Base-by-base conservation (phyloP, 2,797 vertebrate genomes). In the Sebastes flavidus region DNA sequence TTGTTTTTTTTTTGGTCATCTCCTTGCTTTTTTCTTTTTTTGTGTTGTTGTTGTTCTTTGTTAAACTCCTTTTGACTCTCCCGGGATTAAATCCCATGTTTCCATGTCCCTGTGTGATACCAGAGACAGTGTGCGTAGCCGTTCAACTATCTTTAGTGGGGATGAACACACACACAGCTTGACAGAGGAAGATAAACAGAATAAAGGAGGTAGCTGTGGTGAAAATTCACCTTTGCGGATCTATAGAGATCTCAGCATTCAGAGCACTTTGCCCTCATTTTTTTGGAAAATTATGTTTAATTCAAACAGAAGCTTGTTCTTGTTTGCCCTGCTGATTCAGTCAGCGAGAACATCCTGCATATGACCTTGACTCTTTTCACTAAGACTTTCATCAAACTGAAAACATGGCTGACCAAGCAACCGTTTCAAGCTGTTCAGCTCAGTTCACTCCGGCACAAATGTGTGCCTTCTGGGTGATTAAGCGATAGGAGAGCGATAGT, bases 311-410 rank as follows among this genome's bases (percentile, higher is more conserved):
- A 60, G 74, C 78, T 58, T 2, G 3, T 59, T 81, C 75, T 29
- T 85, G 79, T 91, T 92, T 86, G 78, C 46, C 38, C 27, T 76
- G 63, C 34, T 65, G 77, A 85, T 72, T 87, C 71, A 83, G 65
- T 72, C 71, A 30, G 65, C 42, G 29, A 75, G 78, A 83, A 80
- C 82, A 83, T 82, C 80, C 63, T 79, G 52, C 27, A 8, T 65
- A 18, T 81, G 82, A 88, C 88, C 81, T 84, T 84, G 82, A 67
- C 38, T 77, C 73, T 84, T 80, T 82, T 81, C 77, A 84, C 75
- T 82, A 72, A 88, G 78, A 72, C 78, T 83, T 82, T 87, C 78
- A 83, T 81, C 73, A 87, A 89, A 86, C 79, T 78, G 24, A 80
- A 80, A 85, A 86, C 73, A 81, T 82, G 87, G 58, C 34, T 69